Conservation (phyloP, 2,888 invertebrate genomes). For the Polymixis lichenea region DNA sequence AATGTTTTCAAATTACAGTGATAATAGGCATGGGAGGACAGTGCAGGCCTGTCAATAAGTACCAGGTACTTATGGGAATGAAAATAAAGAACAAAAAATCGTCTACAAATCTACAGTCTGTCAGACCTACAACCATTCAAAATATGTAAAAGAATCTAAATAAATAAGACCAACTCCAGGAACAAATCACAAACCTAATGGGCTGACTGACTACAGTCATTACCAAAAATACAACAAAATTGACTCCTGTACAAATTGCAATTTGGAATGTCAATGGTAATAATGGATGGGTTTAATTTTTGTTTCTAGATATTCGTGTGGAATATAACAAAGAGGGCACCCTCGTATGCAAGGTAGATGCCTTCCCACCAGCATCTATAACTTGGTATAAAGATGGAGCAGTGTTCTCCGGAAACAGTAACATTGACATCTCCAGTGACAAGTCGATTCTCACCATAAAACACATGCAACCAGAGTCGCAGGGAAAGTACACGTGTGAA, state of each 20-base stretch:
- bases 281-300: not conserved
- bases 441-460: conserved; percentile 68
- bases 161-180: no score
- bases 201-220: no score
- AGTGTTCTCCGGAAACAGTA: conserved; percentile 49
- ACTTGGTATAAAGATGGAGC: conserved; percentile 70
- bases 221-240: not conserved
- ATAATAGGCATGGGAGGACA: no score
- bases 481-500: conserved; percentile 70
- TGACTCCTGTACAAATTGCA: not conserved
- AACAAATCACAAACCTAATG: no score
- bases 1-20: no score
- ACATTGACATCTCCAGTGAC: conserved; percentile 67
- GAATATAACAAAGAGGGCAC: conserved; percentile 63
- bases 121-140: no score
- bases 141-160: no score
- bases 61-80: no score
- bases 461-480: conserved; percentile 65
- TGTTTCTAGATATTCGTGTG: conserved; percentile 51
- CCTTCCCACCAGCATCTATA: conserved; percentile 71
- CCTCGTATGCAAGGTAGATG: conserved; percentile 70
- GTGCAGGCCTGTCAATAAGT: no score
- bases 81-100: no score
- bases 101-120: no score
- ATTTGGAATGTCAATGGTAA: conserved; percentile 7